phyloP scores from a whole-genome alignment of 1,140 invertebrate species.

The Caerostris darwini region DNA sequence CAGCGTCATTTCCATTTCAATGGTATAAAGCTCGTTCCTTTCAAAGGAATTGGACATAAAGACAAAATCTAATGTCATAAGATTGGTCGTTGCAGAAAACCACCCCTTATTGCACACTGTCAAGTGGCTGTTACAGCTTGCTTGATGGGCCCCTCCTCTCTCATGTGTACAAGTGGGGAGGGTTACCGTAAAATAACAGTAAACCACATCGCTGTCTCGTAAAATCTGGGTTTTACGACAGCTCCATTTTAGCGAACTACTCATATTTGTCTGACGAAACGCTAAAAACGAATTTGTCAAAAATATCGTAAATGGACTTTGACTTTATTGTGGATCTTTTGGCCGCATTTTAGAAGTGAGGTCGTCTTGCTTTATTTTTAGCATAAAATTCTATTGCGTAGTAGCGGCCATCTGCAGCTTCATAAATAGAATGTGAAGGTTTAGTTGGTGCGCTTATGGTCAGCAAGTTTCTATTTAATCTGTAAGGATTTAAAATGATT shows the following conservation, averaged over 20 bases:
- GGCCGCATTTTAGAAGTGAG: neutral
- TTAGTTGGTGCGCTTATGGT: neutral
- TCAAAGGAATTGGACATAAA: neutral
- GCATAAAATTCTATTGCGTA: neutral
- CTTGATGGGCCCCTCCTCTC: neutral
- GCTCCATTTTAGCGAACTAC: neutral
- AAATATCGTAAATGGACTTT: neutral
- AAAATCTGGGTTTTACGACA: neutral
- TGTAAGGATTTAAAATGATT: neutral
- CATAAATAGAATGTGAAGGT: neutral
- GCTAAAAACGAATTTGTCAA: neutral
- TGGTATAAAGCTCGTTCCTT: neutral
- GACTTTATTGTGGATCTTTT: neutral
- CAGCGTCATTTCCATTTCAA: too few species aligned
- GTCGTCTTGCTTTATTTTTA: neutral
- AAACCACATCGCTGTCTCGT: slow-evolving; percentile 17
- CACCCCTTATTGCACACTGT: neutral
- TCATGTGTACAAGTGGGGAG: neutral
- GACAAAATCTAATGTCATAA: neutral
- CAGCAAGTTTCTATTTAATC: neutral
- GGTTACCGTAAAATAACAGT: slow-evolving; percentile 26
- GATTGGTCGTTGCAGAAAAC: neutral
- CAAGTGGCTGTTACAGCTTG: neutral
- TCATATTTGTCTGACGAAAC: neutral
- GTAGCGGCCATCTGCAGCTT: neutral